A percentile compares a stretch with the other conserved stretches of the same genome.
These are phyloP conservation scores for Pristionchus fissidentatus DNA, from an alignment of 2,888 invertebrate genomes.

Conservation along the genomic window DNA sequence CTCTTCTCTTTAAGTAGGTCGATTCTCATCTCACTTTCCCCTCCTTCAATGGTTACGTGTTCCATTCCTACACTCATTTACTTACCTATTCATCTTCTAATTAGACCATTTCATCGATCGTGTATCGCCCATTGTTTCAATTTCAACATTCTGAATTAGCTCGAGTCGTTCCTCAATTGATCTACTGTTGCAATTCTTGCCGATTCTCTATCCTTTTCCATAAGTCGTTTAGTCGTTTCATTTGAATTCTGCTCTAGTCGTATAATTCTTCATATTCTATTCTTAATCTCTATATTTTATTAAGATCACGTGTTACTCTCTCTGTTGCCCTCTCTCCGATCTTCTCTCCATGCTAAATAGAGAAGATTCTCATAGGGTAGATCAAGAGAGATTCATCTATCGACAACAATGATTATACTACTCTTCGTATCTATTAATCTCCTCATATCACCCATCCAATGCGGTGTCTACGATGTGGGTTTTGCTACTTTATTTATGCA, in stretches of 20 bases:
- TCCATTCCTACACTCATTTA: neutral
- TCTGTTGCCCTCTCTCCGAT: neutral
- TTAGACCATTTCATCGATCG: neutral
- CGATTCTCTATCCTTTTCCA: no score
- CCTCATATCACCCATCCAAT: neutral
- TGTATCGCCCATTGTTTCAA: neutral
- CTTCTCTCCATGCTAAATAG: slow-evolving; percentile 9
- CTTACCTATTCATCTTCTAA: neutral
- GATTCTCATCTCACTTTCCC: slow-evolving; percentile 5
- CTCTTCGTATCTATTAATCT: neutral
- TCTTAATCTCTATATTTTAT: neutral
- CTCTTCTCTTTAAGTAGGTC: slow-evolving; percentile 25
- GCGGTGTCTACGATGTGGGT: neutral
- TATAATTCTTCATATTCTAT: neutral
- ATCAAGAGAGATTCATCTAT: neutral
- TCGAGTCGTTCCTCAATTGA: neutral
- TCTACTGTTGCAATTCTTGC: no score
- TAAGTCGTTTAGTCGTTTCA: no score
- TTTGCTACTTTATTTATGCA: no score
- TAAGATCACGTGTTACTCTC: neutral
- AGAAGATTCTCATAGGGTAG: neutral
- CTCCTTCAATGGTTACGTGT: slow-evolving; percentile 18
- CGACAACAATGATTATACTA: slow-evolving; percentile 2
- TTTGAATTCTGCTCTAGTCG: no score
- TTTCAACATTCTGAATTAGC: neutral